phyloP scores from a whole-genome alignment of 2,113 vertebrate species.

The Phycodurus eques region DNA sequence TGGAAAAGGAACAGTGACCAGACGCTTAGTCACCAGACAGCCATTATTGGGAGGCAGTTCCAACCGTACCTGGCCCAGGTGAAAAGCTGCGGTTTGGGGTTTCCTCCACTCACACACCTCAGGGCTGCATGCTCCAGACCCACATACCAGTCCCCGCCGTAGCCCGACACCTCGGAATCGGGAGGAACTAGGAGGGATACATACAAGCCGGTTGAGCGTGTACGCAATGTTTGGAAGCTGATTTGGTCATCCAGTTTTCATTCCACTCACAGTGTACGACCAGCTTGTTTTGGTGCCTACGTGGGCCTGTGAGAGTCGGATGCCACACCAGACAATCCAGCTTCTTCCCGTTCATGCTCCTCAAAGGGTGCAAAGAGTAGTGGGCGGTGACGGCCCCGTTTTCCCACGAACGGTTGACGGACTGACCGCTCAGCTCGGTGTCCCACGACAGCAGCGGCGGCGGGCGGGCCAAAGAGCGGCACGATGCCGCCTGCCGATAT shows the following conservation, averaged over 20 bases:
- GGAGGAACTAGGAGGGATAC: slow-evolving; percentile 63
- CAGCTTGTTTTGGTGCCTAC: slow-evolving; percentile 74
- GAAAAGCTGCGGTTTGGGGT: slow-evolving; percentile 78
- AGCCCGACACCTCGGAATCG: slow-evolving; percentile 58
- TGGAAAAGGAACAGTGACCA: slow-evolving; percentile 18
- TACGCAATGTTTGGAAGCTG: neutral
- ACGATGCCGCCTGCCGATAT: slow-evolving; percentile 76
- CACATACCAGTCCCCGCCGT: slow-evolving; percentile 50
- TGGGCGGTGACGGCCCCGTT: slow-evolving; percentile 73
- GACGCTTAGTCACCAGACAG: slow-evolving; percentile 40
- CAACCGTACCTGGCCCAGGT: slow-evolving; percentile 83
- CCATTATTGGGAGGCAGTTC: slow-evolving; percentile 29
- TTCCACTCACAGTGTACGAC: slow-evolving; percentile 81
- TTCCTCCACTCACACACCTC: slow-evolving; percentile 73
- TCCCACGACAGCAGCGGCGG: slow-evolving; percentile 82
- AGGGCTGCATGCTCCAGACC: slow-evolving; percentile 61
- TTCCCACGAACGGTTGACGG: slow-evolving; percentile 62
- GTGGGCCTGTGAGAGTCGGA: slow-evolving; percentile 68
- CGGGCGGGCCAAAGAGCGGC: slow-evolving; percentile 81
- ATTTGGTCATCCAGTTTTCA: neutral
- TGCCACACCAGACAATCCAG: slow-evolving; percentile 88
- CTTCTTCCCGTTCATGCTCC: slow-evolving; percentile 82
- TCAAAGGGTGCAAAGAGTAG: slow-evolving; percentile 81
- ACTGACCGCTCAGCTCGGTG: slow-evolving; percentile 76
- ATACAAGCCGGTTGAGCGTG: neutral